Percentiles rank a stretch among this genome's conserved stretches.
Conservation (phyloP, 1,140 invertebrate species). For the Drepana arcuata region DNA sequence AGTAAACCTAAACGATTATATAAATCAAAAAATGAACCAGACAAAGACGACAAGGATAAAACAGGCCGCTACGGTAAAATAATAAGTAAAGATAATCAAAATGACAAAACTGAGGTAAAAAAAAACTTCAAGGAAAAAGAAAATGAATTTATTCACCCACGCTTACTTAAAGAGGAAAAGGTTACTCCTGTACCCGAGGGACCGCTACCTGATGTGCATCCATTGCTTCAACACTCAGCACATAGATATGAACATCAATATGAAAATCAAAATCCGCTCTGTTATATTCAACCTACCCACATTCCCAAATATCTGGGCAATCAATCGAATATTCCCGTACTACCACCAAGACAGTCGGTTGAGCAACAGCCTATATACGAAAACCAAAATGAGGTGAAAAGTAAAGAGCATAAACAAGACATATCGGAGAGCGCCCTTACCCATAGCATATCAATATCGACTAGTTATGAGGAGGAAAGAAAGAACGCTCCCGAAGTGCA, state of each 20-base stretch:
- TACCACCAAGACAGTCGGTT: slow-evolving; percentile 43
- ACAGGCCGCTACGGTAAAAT: slow-evolving; percentile 50
- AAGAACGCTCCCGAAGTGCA: slow-evolving; percentile 50
- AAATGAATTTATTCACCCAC: slow-evolving; percentile 62
- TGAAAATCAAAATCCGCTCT: slow-evolving; percentile 73
- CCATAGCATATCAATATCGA: slow-evolving; percentile 61
- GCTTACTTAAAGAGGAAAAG: slow-evolving; percentile 62
- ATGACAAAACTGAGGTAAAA: slow-evolving; percentile 57
- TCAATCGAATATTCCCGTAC: slow-evolving; percentile 49
- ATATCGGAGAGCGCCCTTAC: slow-evolving; percentile 56
- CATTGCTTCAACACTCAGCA: slow-evolving; percentile 82
- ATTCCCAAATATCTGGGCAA: slow-evolving; percentile 76
- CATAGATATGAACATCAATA: slow-evolving; percentile 80
- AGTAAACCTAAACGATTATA: slow-evolving; percentile 66
- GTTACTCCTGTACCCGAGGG: slow-evolving; percentile 62
- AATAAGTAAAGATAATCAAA: slow-evolving; percentile 52
- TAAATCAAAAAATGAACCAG: slow-evolving; percentile 64
- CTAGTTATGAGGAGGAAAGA: slow-evolving; percentile 44
- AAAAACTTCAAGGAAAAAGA: slow-evolving; percentile 69
- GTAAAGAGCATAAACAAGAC: slow-evolving; percentile 31
- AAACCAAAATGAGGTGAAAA: slow-evolving; percentile 61
- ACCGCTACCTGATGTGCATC: slow-evolving; percentile 74
- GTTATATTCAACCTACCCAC: slow-evolving; percentile 77
- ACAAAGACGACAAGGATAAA: slow-evolving; percentile 37
- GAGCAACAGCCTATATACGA: slow-evolving; percentile 62